These are phyloP conservation scores for Drosophila nr. perissopoda DNA, from an alignment of 2,888 invertebrate genomes.

Conservation along the genomic window DNA sequence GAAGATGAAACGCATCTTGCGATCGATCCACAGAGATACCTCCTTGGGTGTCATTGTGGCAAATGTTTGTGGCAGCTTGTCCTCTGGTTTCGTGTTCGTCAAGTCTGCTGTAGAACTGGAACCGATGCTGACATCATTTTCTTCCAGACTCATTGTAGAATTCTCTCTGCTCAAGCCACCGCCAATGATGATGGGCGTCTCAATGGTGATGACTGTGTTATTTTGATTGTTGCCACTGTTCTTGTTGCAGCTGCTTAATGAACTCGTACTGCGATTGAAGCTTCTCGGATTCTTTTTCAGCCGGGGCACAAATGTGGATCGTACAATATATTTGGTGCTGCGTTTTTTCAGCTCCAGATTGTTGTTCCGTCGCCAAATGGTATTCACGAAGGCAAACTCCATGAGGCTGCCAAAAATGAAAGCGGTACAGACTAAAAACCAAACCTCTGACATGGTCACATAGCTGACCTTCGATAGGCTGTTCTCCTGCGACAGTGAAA, in stretches of 20 bases:
- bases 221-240: slow-evolving; percentile 70
- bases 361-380: slow-evolving; percentile 92
- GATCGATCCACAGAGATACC: slow-evolving; percentile 94
- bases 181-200: slow-evolving; percentile 88
- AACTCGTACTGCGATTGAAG: slow-evolving; percentile 86
- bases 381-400: slow-evolving; percentile 95
- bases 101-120: slow-evolving; percentile 42
- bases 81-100: slow-evolving; percentile 22
- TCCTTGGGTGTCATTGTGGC: slow-evolving; percentile 95
- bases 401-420: slow-evolving; percentile 94
- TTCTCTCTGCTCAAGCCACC: slow-evolving; percentile 71
- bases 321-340: slow-evolving; percentile 93
- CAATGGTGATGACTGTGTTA: slow-evolving; percentile 71
- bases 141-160: slow-evolving; percentile 58
- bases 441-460: slow-evolving; percentile 95
- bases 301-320: slow-evolving; percentile 92
- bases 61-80: slow-evolving; percentile 65
- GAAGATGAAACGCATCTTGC: slow-evolving; percentile 90
- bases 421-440: slow-evolving; percentile 93
- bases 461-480: slow-evolving; percentile 94
- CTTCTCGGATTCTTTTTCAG: slow-evolving; percentile 88
- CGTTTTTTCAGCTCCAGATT: slow-evolving; percentile 84
- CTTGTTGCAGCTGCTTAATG: slow-evolving; percentile 69
- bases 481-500: slow-evolving; percentile 93
- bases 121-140: slow-evolving; percentile 41